Base-by-base conservation (phyloP, 2,888 invertebrate species). In the Lamellibrachia satsuma region DNA sequence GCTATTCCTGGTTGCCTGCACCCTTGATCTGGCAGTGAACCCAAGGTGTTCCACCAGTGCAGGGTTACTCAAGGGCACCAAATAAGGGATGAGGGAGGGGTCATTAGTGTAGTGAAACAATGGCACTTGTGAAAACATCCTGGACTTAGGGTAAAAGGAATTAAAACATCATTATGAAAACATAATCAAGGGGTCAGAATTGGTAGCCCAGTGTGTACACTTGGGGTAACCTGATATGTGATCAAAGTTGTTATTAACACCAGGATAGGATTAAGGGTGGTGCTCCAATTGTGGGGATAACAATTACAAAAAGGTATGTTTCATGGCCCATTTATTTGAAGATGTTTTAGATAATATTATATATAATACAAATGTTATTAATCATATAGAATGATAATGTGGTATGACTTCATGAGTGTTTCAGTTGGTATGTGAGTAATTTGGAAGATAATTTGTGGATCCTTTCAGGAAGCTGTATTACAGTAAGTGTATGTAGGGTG, bases 161-260 rank as follows among this genome's bases (percentile, higher is more conserved):
- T 91, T 91, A 91, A 91, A 91, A 91, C 22, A 91, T 27, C n/a
- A 91, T 91, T 91, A 7, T n/a, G 27, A 91, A 91, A 91, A 91
- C 27, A 27, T 91, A 91, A 91, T 91, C 4, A 91, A 91, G 91
- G 91, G 22, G 27, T 91, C 27, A 27, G 3, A 22, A 91, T 7
- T 91, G 22, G 39, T 7, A 6, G 27, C 4, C 6, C 22, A 6
- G 27, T 91, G 91, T 91, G 91, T 91, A 15, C 91, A 91, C 39
- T 15, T 22, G 4, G 22, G 91, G 27, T 91, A n/a, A 91, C 91
- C 27, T 91, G 91, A 91, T 91, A 91, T 55, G 55, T 39, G 91
- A n/a, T 91, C 22, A 39, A 91, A 4, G 91, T n/a, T 9, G 91
- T 91, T n/a, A 91, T 91, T 91, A 91, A 91, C 91, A 91, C 91